Conservation (phyloP, 1,140 invertebrate species). For the Rhopalosiphum padi region DNA sequence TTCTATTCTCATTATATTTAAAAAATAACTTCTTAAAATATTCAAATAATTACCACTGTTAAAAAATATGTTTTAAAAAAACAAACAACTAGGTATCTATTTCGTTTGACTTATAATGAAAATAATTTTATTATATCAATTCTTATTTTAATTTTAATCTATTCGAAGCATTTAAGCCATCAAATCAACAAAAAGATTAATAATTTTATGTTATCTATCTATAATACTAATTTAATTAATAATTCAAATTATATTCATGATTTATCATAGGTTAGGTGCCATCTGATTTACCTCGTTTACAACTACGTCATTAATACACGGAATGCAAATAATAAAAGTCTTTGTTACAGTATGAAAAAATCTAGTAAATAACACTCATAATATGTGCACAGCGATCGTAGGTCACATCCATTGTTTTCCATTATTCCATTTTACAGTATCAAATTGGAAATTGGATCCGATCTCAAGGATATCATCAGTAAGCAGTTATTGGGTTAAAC, state of each 20-base stretch:
- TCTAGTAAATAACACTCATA: not conserved
- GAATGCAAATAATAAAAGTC: not conserved
- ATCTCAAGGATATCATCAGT: slow-evolving; percentile 18
- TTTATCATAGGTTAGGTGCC: not conserved
- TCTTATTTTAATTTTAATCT: no score
- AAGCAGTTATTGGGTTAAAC: slow-evolving; percentile 13
- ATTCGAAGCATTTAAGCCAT: no score
- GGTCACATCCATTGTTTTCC: slow-evolving; percentile 16
- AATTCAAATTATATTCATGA: not conserved
- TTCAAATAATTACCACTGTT: no score
- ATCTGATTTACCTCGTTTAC: not conserved
- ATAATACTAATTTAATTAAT: not conserved
- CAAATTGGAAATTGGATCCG: slow-evolving; percentile 39
- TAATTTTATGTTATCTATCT: not conserved
- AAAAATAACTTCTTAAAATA: no score
- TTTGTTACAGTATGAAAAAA: not conserved
- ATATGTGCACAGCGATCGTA: not conserved
- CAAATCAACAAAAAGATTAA: not conserved
- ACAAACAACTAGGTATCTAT: no score
- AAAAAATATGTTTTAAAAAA: no score
- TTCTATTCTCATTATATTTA: no score
- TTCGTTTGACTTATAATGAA: no score
- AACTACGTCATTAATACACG: not conserved
- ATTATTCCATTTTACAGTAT: slow-evolving; percentile 26
- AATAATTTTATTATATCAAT: no score